Evolutionary conservation across 1,140 invertebrate genomes (phyloP).

Genomic region (Augochlora pura): DNA sequence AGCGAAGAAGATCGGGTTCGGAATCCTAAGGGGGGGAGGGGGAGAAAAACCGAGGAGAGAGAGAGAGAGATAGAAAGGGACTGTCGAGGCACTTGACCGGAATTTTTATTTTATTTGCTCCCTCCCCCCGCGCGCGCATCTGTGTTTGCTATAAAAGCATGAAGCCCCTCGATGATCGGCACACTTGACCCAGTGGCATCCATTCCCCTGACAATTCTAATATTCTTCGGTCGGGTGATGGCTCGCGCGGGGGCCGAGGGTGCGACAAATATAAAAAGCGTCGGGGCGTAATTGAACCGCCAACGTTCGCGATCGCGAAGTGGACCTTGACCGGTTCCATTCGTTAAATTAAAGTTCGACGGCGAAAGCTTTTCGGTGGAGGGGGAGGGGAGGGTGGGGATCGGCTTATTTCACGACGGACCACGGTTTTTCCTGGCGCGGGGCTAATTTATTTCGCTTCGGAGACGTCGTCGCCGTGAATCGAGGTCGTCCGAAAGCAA

Average conservation of each 20-base stretch:
- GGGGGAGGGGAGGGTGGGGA: no score
- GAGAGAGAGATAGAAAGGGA: no score
- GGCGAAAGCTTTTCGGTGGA: background rate
- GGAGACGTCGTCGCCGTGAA: conserved; percentile 4
- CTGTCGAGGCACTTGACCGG: no score
- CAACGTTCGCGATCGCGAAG: background rate
- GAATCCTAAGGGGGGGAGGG: no score
- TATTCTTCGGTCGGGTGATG: no score
- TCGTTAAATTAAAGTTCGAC: conserved; percentile 17
- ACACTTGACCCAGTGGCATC: background rate
- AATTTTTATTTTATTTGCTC: background rate
- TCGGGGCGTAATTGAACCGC: background rate
- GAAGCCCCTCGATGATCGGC: background rate
- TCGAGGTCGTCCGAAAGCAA: conserved; percentile 14
- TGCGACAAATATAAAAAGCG: background rate
- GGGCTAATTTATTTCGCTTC: conserved; percentile 16
- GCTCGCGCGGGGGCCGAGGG: no score
- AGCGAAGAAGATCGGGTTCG: no score
- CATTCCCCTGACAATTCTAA: background rate
- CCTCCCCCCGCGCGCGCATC: background rate
- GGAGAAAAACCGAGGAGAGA: no score
- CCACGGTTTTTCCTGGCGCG: background rate
- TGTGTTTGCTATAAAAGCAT: background rate
- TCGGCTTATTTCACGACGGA: conserved; percentile 23
- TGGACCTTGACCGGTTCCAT: conserved; percentile 1